These are phyloP conservation scores for Noctua comes DNA, from an alignment of 2,888 invertebrate species.

Conservation along the genomic window DNA sequence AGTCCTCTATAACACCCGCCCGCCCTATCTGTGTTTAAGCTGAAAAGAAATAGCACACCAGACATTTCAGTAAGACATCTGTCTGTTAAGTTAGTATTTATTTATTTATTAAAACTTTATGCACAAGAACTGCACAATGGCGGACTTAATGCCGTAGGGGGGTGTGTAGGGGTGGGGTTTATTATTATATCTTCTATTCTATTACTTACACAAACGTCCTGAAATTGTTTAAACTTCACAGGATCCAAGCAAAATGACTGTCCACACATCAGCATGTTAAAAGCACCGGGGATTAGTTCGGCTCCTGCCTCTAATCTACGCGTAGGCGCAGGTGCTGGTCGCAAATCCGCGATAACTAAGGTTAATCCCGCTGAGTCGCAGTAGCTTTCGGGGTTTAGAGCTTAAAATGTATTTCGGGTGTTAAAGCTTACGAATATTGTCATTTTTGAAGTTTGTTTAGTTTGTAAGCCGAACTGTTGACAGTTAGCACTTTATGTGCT, in stretches of 20 bases:
- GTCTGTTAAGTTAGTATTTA: too few species aligned
- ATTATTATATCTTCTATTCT: not conserved
- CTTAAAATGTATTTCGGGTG: constrained; percentile 21
- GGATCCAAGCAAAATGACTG: not conserved
- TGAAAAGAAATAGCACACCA: not conserved
- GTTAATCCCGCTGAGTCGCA: constrained; percentile 41
- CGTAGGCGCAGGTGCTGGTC: constrained; percentile 50
- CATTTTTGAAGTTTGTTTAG: constrained; percentile 13
- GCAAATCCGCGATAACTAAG: constrained; percentile 50
- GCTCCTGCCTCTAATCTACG: constrained; percentile 31
- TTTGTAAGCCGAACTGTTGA: not conserved
- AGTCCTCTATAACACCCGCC: not conserved
- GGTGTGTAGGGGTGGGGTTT: too few species aligned
- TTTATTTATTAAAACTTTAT: too few species aligned
- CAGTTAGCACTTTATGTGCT: not conserved
- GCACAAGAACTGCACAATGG: too few species aligned
- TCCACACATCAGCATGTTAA: constrained; percentile 9
- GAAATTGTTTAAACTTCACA: not conserved
- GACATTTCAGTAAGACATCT: not conserved
- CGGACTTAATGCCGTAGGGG: too few species aligned
- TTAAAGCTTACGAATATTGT: constrained; percentile 7
- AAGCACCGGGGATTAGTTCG: constrained; percentile 18
- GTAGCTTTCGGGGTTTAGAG: constrained; percentile 19
- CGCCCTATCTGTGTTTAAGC: not conserved
- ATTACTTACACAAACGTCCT: not conserved